phyloP scores from a whole-genome alignment of 1,140 invertebrate species.

The Euwallacea fornicatus region DNA sequence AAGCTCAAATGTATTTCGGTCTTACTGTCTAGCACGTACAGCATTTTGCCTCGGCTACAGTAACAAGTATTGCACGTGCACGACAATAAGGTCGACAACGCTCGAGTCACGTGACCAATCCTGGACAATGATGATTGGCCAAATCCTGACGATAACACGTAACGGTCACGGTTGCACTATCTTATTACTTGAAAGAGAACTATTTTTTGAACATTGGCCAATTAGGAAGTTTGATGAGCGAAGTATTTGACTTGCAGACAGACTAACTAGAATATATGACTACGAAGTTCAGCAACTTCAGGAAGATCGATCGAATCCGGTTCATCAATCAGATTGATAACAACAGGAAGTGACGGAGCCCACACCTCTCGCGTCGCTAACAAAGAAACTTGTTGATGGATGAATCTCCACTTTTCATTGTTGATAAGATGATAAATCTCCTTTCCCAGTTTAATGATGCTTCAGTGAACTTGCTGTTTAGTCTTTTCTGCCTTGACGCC shows the following conservation, averaged over 20 bases:
- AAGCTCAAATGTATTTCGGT: background rate
- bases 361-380: slow-evolving; percentile 42
- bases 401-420: slow-evolving; percentile 46
- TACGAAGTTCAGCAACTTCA: background rate
- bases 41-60: background rate
- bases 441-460: slow-evolving; percentile 27
- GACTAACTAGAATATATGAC: too few species aligned
- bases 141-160: slow-evolving; percentile 43
- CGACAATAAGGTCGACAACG: background rate
- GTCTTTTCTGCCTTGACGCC: slow-evolving; percentile 4
- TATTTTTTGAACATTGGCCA: too few species aligned
- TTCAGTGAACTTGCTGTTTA: slow-evolving; percentile 28
- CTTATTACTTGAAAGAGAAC: too few species aligned
- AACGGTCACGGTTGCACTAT: slow-evolving; percentile 5
- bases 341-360: slow-evolving; percentile 48
- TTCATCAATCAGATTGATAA: slow-evolving; percentile 50
- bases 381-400: slow-evolving; percentile 48
- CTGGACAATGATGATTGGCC: slow-evolving; percentile 42
- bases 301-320: slow-evolving; percentile 43
- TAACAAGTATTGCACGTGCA: background rate
- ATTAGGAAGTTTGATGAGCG: background rate
- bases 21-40: background rate
- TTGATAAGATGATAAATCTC: slow-evolving; percentile 48
- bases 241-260: background rate
- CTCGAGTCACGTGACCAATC: slow-evolving; percentile 39